These are phyloP conservation scores for Capromys pilorides DNA, from an alignment of 2,797 vertebrate species.

Conservation along the genomic window DNA sequence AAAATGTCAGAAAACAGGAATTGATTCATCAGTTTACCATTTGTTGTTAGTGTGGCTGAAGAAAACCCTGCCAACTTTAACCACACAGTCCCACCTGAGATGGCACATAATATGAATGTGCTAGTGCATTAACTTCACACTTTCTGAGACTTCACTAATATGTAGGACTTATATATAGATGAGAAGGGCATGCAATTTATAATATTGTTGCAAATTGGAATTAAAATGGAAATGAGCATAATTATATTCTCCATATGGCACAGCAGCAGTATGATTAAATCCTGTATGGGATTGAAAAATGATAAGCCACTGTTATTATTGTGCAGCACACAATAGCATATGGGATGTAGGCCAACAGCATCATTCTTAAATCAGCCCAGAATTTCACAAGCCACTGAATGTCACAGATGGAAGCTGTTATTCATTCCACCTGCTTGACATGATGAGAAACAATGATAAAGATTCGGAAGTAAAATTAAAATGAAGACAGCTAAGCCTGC, in stretches of 20 bases:
- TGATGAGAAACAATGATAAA: conserved; percentile 35
- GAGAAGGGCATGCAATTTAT: not conserved
- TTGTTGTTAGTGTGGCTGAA: conserved; percentile 26
- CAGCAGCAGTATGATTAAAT: conserved; percentile 54
- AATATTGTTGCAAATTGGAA: conserved; percentile 27
- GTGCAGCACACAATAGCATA: conserved; percentile 51
- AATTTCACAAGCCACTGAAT: conserved; percentile 57
- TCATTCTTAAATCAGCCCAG: conserved; percentile 51
- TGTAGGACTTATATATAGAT: not conserved
- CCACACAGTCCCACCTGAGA: not conserved
- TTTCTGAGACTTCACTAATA: conserved; percentile 16
- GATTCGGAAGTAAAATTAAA: conserved; percentile 56
- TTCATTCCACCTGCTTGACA: conserved; percentile 62
- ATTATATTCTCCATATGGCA: conserved; percentile 65
- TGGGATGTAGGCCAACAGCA: conserved; percentile 42
- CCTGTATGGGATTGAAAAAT: conserved; percentile 47
- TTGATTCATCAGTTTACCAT: conserved; percentile 34
- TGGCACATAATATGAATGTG: not conserved
- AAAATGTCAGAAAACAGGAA: conserved; percentile 61
- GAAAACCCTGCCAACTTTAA: conserved; percentile 44
- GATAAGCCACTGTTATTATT: conserved; percentile 58
- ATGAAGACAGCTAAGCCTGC: not conserved
- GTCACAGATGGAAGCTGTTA: conserved; percentile 58
- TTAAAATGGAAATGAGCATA: conserved; percentile 52
- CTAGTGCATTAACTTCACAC: not conserved